Evolutionary conservation across 2,888 invertebrate species (phyloP), one percentile per base, ranked within the genome.

Genomic region (Diarsia brunnea): DNA sequence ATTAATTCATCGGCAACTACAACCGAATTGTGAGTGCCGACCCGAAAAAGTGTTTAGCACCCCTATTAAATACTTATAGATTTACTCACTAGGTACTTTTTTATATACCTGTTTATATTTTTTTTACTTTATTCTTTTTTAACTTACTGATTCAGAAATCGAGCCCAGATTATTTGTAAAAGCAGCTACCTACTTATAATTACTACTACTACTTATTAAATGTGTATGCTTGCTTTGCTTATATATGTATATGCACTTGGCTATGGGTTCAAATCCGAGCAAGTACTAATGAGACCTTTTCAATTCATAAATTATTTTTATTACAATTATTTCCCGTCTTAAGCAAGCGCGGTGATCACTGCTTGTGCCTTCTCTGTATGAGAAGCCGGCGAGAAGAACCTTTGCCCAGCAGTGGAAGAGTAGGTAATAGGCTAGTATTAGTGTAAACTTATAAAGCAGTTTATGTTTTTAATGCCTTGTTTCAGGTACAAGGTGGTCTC

Each of bases 401-500:
- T n/a, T n/a, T 14, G 12, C 7, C 24, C 12, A 24, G 5, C 14
- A 24, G 5, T 53, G 16, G 49, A 19, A 49, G n/a, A n/a, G n/a
- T n/a, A 4, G 7, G 49, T 49, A 47, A 49, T 49, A 49, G 38
- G 5, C 38, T 38, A 38, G 38, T 38, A 53, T 55, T 24, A 24
- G 12, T 24, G 24, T 64, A 5, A 69, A 11, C n/a, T 1, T n/a
- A 11, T 10, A 27, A 63, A 21, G 2, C 21, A 45, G 7, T 67
- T 24, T 24, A 31, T 53, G 2, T 19, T 49, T 58, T n/a, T 1
- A 60, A 27, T 21, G 3, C 3, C 16, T 10, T 68, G 24, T 78
- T 82, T 19, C 69, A 89, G 89, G 84, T 81, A 5, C 78, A 79
- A 19, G 81, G 87, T 0, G 89, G 89, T 0, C 3, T 84, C 11